Base-by-base conservation (phyloP, 2,888 invertebrate species). In the Auanema freiburgensis region DNA sequence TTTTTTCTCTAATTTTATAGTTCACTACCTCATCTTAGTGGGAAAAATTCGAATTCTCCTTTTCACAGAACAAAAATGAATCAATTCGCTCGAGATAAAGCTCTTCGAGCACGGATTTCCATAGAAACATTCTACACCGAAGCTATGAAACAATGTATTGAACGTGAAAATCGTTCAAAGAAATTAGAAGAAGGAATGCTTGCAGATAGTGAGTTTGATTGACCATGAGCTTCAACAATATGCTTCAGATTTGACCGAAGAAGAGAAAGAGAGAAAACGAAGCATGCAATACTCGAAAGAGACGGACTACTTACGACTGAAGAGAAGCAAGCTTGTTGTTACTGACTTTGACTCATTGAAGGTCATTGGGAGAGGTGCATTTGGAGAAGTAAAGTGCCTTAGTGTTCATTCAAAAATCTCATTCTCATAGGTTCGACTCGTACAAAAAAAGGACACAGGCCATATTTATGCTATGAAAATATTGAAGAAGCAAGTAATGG, bases 381-480 rank as follows among this genome's bases (percentile, higher is more conserved):
- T 88, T 78, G 87, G 87, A 53, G 87, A 87, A 84, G 86, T 87
- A 46, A 18, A 5, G 10, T 10, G 3, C 16, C 3, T 46, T 5
- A 46, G 3, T 10, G 6, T 21, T 46, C 46, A 46, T 68, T n/a
- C n/a, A n/a, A n/a, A n/a, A n/a, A n/a, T n/a, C n/a, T n/a, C n/a
- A n/a, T n/a, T n/a, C n/a, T n/a, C 79, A 16, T 79, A 89, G 88
- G 97, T 97, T 62, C 90, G 98, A 72, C 88, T 99, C 66, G 98
- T 97, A 59, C 98, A 99, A 87, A 99, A 99, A 87, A 94, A 94
- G 86, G 98, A 99, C 86, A 98, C 97, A 1, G 98, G 98, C 4
- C 97, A 98, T 86, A 93, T 99, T 57, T 98, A 97, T 86, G 98
- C 98, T 44, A 98, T 98, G 98, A 98, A 99, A 87, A 98, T 99